Evolutionary conservation across 2,113 vertebrate species (phyloP), one percentile per base, ranked within the genome.

Genomic region (Leptodactylus fuscus): DNA sequence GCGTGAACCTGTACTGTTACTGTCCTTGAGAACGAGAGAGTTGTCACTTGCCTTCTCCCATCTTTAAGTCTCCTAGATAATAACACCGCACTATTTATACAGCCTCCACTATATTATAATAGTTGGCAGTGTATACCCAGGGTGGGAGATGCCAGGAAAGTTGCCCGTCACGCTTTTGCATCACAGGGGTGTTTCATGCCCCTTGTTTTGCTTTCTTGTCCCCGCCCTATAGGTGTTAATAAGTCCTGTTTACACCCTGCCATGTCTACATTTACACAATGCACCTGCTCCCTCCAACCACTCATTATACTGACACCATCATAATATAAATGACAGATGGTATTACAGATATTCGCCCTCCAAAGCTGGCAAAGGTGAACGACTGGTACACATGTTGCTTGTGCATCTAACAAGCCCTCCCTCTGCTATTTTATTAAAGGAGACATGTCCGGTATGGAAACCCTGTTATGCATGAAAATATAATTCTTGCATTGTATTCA

Each of bases 281-380:
- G 36, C 84, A 86, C 76, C 83, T 85, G 83, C 76, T 79, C 20
- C 18, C 11, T 58, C 75, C 51, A 51, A 51, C 84, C 84, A 60
- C 48, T 73, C 75, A 79, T 44, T 75, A n/a, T 24, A 51, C 51
- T 46, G 32, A 38, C 32, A 20, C 22, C 27, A 27, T 22, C 55
- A 80, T 29, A 53, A 85, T 85, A 58, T 20, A 80, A 36, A 74
- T 73, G 81, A 58, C 67, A 83, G 65, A 27, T 73, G 77, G 51
- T 51, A 73, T 44, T 36, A 32, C 36, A 73, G 77, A 20, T 34
- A 86, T 86, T 80, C 46, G 84, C 36, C 84, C 84, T 86, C 49
- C 65, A 73, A 27, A 71, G 29, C 62, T 71, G 65, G 24, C 22
- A 73, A 73, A 86, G 84, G 76, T 73, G 67, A 86, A 86, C 20